Percentiles rank a stretch among this genome's conserved stretches.
phyloP scores from a whole-genome alignment of 2,888 invertebrate species.

The Melinaea menophilus region DNA sequence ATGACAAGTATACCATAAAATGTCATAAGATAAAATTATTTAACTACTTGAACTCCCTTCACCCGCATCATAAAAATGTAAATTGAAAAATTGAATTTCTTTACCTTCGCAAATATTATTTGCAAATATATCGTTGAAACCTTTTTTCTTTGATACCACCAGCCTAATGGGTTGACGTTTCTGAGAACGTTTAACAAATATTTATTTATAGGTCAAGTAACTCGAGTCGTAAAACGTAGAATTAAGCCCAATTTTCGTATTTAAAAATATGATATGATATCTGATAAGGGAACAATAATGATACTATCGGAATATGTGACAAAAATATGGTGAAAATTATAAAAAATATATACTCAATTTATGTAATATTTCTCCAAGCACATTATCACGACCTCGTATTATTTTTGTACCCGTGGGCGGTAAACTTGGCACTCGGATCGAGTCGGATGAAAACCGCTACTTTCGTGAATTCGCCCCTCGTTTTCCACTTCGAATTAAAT shows the following conservation, averaged over 20 bases:
- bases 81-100: constrained; percentile 31
- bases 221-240: background rate
- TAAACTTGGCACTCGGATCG: constrained; percentile 65
- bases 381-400: constrained; percentile 54
- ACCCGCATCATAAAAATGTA: constrained; percentile 17
- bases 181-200: constrained; percentile 40
- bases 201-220: constrained; percentile 36
- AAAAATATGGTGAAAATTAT: background rate
- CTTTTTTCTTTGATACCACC: constrained; percentile 36
- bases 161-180: constrained; percentile 36
- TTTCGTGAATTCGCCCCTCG: constrained; percentile 44
- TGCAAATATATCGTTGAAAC: constrained; percentile 28
- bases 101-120: constrained; percentile 38
- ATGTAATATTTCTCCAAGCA: constrained; percentile 26
- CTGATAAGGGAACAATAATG: background rate
- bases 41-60: background rate
- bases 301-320: background rate
- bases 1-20: too few relatives aligned
- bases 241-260: constrained; percentile 31
- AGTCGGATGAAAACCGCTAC: constrained; percentile 41
- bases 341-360: background rate
- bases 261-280: constrained; percentile 27
- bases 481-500: constrained; percentile 49
- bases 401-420: constrained; percentile 55
- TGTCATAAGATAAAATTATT: too few relatives aligned